Evolutionary conservation across 2,888 invertebrate species (phyloP).

Genomic region (Epinotia demarniana): DNA sequence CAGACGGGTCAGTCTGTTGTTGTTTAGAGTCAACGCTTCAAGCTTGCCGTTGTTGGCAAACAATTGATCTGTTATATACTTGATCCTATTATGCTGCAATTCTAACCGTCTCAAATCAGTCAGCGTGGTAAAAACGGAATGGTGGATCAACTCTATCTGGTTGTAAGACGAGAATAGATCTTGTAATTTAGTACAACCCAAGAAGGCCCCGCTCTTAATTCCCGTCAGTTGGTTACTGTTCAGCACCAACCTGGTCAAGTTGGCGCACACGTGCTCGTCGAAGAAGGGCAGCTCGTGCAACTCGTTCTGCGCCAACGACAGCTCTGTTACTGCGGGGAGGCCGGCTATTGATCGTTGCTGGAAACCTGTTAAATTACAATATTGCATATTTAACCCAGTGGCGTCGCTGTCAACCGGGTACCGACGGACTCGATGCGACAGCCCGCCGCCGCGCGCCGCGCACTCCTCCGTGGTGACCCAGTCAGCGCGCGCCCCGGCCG

Average conservation of each 20-base stretch:
- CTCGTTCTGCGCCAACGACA: neutral
- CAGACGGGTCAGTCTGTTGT: neutral
- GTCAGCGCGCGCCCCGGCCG: too few relatives aligned
- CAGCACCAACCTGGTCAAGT: neutral
- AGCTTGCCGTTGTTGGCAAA: neutral
- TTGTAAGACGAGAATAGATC: neutral
- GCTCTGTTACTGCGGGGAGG: neutral
- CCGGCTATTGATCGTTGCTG: neutral
- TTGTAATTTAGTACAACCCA: neutral
- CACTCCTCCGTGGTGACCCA: too few relatives aligned
- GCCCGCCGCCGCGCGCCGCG: too few relatives aligned
- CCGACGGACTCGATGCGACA: too few relatives aligned
- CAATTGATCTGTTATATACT: neutral
- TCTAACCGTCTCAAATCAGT: neutral
- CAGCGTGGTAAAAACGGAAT: neutral
- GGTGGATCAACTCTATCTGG: neutral
- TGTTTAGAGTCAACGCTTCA: neutral
- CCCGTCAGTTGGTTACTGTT: neutral
- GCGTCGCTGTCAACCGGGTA: neutral
- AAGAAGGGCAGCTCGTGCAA: neutral
- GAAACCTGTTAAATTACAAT: neutral
- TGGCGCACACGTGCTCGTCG: neutral
- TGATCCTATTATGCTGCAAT: neutral
- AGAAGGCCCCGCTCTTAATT: neutral
- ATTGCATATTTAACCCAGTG: accelerated